A percentile compares a stretch with the other conserved stretches of the same genome.
Conservation (phyloP, 1,140 invertebrate species). For the Calephelis virginiensis region DNA sequence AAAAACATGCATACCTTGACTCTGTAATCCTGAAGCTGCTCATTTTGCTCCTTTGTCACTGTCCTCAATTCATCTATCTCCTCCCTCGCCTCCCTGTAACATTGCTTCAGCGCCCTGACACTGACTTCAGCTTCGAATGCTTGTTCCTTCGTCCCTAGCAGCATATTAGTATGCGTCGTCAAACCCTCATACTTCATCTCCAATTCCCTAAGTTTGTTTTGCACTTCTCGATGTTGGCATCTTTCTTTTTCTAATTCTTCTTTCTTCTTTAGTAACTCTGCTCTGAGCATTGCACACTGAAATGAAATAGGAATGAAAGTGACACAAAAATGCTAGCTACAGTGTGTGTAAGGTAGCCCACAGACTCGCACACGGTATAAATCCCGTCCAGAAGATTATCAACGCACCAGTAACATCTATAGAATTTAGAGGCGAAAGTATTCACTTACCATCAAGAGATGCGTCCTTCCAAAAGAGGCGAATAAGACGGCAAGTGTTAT, state of each 20-base stretch:
- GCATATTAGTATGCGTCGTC: slow-evolving; percentile 59
- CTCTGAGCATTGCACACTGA: slow-evolving; percentile 64
- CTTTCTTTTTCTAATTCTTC: slow-evolving; percentile 66
- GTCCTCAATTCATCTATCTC: slow-evolving; percentile 84
- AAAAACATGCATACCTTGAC: slow-evolving; percentile 78
- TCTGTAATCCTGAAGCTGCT: slow-evolving; percentile 85
- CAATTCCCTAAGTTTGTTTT: slow-evolving; percentile 58
- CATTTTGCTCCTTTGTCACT: slow-evolving; percentile 84
- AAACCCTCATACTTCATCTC: slow-evolving; percentile 70
- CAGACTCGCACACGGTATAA: no score
- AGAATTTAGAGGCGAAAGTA: no score
- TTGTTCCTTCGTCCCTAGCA: slow-evolving; percentile 80
- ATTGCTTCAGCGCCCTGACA: slow-evolving; percentile 80
- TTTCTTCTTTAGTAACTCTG: slow-evolving; percentile 58
- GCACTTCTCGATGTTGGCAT: slow-evolving; percentile 60
- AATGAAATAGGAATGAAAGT: slow-evolving; percentile 15
- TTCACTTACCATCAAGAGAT: no score
- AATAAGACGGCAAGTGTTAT: no score
- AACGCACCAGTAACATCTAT: no score
- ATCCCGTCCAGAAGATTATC: no score
- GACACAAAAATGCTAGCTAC: neutral
- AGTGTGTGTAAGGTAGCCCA: no score
- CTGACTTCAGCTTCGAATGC: slow-evolving; percentile 83
- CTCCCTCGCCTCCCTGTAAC: slow-evolving; percentile 82
- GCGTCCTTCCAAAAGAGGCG: no score